These are phyloP conservation scores for Tragulus kanchil DNA, from an alignment of 2,113 vertebrate species.

Conservation along the genomic window DNA sequence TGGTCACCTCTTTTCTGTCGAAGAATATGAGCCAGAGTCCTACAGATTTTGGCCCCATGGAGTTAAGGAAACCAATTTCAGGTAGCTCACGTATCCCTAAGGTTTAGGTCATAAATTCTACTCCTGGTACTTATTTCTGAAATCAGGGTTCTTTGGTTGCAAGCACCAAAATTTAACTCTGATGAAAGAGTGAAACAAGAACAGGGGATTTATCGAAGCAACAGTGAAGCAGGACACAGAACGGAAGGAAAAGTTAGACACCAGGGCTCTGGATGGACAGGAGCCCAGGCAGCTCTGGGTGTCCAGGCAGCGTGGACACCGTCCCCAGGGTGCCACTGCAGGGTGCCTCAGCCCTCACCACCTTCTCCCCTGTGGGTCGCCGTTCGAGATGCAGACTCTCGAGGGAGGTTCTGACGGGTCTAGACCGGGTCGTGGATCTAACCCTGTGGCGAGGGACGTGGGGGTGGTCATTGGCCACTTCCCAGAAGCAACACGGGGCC, in stretches of 20 bases:
- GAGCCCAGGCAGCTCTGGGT: neutral
- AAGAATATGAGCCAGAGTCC: neutral
- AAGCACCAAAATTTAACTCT: neutral
- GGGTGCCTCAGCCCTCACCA: fast-evolving
- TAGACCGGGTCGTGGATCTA: neutral
- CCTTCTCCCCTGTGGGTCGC: neutral
- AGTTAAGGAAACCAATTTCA: neutral
- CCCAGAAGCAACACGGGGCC: neutral
- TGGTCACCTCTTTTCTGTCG: neutral
- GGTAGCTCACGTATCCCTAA: neutral
- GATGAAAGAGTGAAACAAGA: neutral
- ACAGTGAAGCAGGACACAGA: neutral
- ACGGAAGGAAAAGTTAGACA: neutral
- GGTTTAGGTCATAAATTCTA: neutral
- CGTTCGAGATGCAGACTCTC: neutral
- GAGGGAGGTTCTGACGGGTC: neutral
- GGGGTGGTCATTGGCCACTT: neutral
- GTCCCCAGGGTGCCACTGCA: neutral
- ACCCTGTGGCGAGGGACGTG: fast-evolving
- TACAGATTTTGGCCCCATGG: neutral
- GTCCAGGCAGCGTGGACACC: fast-evolving
- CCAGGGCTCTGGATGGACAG: fast-evolving
- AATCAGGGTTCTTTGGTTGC: conserved; percentile 16
- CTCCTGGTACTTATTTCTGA: conserved; percentile 43
- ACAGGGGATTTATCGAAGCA: neutral